Evolutionary conservation across 1,140 invertebrate species (phyloP).

Genomic region (Drosophila serrata): DNA sequence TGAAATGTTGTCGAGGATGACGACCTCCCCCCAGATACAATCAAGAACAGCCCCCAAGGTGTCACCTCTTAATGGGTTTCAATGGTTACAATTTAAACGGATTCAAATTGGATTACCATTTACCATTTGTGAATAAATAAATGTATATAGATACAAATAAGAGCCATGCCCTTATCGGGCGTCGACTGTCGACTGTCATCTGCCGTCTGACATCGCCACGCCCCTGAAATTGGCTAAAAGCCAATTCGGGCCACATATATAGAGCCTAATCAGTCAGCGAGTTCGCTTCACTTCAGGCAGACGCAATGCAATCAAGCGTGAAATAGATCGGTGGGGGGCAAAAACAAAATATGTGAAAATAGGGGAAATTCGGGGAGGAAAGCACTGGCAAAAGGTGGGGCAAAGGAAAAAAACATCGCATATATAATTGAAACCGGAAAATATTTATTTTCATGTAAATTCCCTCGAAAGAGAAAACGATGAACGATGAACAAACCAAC

Average conservation of each 20-base stretch:
- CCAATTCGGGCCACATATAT: slow-evolving; percentile 36
- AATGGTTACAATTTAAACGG: slow-evolving; percentile 29
- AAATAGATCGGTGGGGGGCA: slow-evolving; percentile 62
- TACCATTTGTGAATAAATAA: slow-evolving; percentile 41
- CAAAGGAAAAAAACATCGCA: slow-evolving; percentile 45
- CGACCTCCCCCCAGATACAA: neutral
- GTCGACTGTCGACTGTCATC: slow-evolving; percentile 41
- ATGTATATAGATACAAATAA: slow-evolving; percentile 3
- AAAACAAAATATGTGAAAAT: slow-evolving; percentile 13
- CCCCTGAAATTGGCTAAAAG: slow-evolving; percentile 44
- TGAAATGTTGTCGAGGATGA: neutral
- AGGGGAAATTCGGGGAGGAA: slow-evolving; percentile 28
- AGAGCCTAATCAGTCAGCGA: slow-evolving; percentile 65
- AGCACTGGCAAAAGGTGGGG: slow-evolving; percentile 30
- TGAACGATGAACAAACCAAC: slow-evolving; percentile 23
- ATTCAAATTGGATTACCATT: slow-evolving; percentile 51
- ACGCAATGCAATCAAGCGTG: slow-evolving; percentile 80
- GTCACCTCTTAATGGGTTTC: slow-evolving; percentile 38
- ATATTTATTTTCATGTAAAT: slow-evolving; percentile 85
- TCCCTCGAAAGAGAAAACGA: slow-evolving; percentile 52
- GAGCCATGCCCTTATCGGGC: slow-evolving; percentile 40
- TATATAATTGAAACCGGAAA: slow-evolving; percentile 84
- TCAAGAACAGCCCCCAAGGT: slow-evolving; percentile 29
- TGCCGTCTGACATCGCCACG: slow-evolving; percentile 32
- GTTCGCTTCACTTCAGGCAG: slow-evolving; percentile 46